Evolutionary conservation across 2,888 invertebrate genomes (phyloP).

Genomic region (Carpatolechia fugitivella): DNA sequence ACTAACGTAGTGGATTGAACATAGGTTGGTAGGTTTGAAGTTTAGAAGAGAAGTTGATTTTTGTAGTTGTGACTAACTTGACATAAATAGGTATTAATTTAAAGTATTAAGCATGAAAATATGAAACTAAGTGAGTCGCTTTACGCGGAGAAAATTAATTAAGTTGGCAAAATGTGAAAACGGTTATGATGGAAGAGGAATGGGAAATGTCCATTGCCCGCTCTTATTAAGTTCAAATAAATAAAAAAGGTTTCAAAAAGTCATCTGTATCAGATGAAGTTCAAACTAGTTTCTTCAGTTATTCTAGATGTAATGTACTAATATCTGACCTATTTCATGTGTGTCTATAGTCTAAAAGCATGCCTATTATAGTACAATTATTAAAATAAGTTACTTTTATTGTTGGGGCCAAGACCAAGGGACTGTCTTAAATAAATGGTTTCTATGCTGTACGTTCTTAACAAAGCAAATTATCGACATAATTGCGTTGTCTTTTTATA

Average conservation of each 20-base stretch:
- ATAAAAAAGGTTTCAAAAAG: slow-evolving; percentile 54
- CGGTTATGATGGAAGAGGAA: too few species aligned
- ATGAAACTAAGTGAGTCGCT: background rate
- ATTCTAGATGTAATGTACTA: slow-evolving; percentile 60
- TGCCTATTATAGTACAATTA: slow-evolving; percentile 76
- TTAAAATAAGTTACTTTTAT: slow-evolving; percentile 59
- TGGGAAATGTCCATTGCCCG: slow-evolving; percentile 32
- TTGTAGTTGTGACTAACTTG: slow-evolving; percentile 9
- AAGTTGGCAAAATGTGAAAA: too few species aligned
- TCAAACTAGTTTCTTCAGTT: slow-evolving; percentile 55
- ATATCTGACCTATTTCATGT: slow-evolving; percentile 56
- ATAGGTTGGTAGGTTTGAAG: background rate
- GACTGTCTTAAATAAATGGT: too few species aligned
- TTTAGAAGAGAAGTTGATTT: background rate
- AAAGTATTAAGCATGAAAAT: too few species aligned
- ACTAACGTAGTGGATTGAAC: slow-evolving; percentile 2
- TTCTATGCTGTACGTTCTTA: too few species aligned
- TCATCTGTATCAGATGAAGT: slow-evolving; percentile 78
- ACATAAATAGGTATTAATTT: background rate
- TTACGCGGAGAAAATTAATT: background rate
- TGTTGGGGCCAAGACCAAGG: slow-evolving; percentile 51
- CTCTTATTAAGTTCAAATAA: slow-evolving; percentile 68
- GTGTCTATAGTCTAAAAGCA: slow-evolving; percentile 63
- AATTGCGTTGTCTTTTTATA: too few species aligned
- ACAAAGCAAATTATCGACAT: too few species aligned